Conservation (phyloP, 2,797 vertebrate genomes). For the Intellagama lesueurii region DNA sequence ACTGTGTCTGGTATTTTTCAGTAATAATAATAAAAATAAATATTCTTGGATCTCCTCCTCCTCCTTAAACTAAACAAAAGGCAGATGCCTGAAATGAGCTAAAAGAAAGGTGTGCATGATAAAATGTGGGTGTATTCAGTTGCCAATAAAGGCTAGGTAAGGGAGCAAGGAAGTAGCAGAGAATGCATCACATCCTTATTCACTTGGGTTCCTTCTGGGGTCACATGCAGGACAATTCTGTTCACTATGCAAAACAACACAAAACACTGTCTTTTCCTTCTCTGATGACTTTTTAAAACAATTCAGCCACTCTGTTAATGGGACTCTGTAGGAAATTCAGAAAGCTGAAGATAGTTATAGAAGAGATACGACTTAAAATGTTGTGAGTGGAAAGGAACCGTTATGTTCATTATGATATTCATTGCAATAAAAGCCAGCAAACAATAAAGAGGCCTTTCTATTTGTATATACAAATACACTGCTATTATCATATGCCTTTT, state of each 20-base stretch:
- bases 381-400: too few relatives aligned
- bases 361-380: too few relatives aligned
- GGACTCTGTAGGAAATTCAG: too few relatives aligned
- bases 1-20: background rate
- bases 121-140: background rate
- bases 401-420: background rate
- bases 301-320: too few relatives aligned
- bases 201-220: background rate
- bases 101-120: background rate
- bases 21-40: background rate
- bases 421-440: conserved; percentile 29
- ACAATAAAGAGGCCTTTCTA: conserved; percentile 38
- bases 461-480: conserved; percentile 42
- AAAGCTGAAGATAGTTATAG: too few relatives aligned
- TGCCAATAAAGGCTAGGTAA: background rate
- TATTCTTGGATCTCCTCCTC: background rate
- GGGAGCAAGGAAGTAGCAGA: background rate
- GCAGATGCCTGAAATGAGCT: background rate
- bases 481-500: conserved; percentile 45
- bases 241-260: too few relatives aligned
- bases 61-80: background rate
- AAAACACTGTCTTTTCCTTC: too few relatives aligned
- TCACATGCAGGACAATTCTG: background rate
- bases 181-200: background rate
- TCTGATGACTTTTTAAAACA: too few relatives aligned